Evolutionary conservation across 2,888 invertebrate genomes (phyloP).

Genomic region (Saturnia pavonia): DNA sequence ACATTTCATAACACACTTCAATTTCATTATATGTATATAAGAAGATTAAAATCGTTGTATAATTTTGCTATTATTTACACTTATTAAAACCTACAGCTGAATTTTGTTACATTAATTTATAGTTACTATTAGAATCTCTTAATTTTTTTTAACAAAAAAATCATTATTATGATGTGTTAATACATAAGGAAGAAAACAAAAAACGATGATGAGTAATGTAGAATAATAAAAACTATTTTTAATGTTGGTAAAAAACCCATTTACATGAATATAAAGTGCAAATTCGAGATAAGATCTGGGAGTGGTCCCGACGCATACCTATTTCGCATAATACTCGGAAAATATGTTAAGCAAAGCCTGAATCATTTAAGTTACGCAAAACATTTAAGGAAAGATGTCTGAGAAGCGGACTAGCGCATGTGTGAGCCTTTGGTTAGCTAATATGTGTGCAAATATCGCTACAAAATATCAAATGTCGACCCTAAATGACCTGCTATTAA

Average conservation of each 20-base stretch:
- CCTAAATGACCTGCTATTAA: conserved; percentile 55
- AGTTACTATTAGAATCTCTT: conserved; percentile 15
- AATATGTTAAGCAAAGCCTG: conserved; percentile 42
- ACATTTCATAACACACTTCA: no score
- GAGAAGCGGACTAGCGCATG: conserved; percentile 39
- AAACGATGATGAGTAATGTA: conserved; percentile 1
- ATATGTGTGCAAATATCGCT: conserved; percentile 68
- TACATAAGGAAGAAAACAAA: conserved; percentile 2
- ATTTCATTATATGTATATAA: no score
- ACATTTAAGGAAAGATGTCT: conserved; percentile 47
- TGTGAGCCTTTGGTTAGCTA: conserved; percentile 59
- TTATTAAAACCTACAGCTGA: neutral
- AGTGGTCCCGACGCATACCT: conserved; percentile 24
- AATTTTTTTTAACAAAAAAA: conserved; percentile 26
- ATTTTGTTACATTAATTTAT: neutral
- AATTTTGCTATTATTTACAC: no score
- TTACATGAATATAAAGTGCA: conserved; percentile 15
- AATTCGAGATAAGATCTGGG: conserved; percentile 20
- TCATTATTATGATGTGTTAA: conserved; percentile 25
- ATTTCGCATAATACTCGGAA: conserved; percentile 40
- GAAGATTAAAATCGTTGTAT: no score
- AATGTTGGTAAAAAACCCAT: conserved; percentile 18
- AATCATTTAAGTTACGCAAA: conserved; percentile 59
- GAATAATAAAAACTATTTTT: conserved; percentile 15
- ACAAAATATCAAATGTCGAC: conserved; percentile 71